phyloP scores from a whole-genome alignment of 2,797 vertebrate species.

The Onychomys arenicola region DNA sequence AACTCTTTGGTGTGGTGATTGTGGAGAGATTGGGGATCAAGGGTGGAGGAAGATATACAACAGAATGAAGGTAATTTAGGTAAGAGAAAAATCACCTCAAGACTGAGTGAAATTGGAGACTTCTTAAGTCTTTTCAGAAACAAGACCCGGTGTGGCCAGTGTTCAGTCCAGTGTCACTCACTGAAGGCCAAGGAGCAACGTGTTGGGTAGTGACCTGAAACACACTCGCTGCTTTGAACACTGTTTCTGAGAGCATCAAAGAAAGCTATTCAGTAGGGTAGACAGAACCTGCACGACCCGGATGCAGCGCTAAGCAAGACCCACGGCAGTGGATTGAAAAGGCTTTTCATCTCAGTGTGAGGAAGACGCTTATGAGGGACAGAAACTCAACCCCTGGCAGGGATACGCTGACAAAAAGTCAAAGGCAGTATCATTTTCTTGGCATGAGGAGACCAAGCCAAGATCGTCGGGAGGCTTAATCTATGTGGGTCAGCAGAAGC shows the following conservation, averaged over 20 bases:
- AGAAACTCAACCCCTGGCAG: constrained; percentile 67
- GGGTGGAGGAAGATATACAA: neutral
- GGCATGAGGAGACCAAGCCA: constrained; percentile 66
- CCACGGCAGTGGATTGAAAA: constrained; percentile 64
- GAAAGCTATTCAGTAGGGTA: constrained; percentile 53
- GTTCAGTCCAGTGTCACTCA: neutral
- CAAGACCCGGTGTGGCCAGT: constrained; percentile 35
- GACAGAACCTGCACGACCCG: constrained; percentile 55
- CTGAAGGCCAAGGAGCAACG: constrained; percentile 75
- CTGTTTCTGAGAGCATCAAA: constrained; percentile 72
- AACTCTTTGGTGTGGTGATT: neutral
- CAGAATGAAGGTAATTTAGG: constrained; percentile 36
- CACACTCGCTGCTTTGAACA: constrained; percentile 68
- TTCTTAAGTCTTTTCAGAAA: constrained; percentile 59
- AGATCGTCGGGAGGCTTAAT: constrained; percentile 63
- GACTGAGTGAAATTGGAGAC: constrained; percentile 49
- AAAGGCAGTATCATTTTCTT: constrained; percentile 57
- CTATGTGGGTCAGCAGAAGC: constrained; percentile 67
- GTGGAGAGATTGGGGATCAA: neutral
- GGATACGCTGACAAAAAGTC: constrained; percentile 68
- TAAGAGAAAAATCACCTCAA: constrained; percentile 35
- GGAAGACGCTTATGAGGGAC: constrained; percentile 61
- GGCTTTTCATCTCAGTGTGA: constrained; percentile 77
- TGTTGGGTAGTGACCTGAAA: constrained; percentile 70
- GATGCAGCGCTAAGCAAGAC: constrained; percentile 67